Evolutionary conservation across 2,113 vertebrate species (phyloP), one percentile per base, ranked within the genome.

Genomic region (Nipponia nippon): DNA sequence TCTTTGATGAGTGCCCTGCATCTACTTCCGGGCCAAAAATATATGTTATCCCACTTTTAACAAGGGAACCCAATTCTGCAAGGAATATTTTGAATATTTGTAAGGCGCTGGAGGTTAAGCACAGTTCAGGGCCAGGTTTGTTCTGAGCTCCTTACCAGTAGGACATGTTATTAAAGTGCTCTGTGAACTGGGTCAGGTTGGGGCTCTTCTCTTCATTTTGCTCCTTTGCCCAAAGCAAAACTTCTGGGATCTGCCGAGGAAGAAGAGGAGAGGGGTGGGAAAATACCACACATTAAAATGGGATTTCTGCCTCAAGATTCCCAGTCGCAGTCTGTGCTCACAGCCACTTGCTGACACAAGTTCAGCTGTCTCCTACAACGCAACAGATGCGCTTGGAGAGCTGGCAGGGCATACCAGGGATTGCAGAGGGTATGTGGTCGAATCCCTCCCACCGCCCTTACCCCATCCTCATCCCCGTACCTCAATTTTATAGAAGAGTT

Each of bases 91-190:
- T 55, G 83, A 88, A 15, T 44, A 76, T 59, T 0, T 89, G 67
- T 19, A 72, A 46, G 44, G 53, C 66, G 65, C 2, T 32, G 65
- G 50, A 40, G 20, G 59, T 78, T 29, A 69, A 36, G 47, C 59
- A 63, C 30, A 38, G 36, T 23, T 79, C 62, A 65, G 40, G 26
- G 84, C 46, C 56, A 50, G 0, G 1, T 63, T 13, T 71, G 66
- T 30, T 72, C 67, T 27, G 59, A 70, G 59, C 73, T 90, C 61
- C 98, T 98, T 95, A 99, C 99, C 99, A 99, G 97, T 99, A 99
- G 97, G 99, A 99, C 99, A 99, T 99, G 98, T 99, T 99, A 98
- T 99, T 99, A 99, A 99, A 99, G 98, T 99, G 99, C 98, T 99
- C 99, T 27, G 99, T 99, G 98, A 99, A 99, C 98, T 99, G 99